phyloP scores from a whole-genome alignment of 1,140 invertebrate genomes.

The Limonius californicus region DNA sequence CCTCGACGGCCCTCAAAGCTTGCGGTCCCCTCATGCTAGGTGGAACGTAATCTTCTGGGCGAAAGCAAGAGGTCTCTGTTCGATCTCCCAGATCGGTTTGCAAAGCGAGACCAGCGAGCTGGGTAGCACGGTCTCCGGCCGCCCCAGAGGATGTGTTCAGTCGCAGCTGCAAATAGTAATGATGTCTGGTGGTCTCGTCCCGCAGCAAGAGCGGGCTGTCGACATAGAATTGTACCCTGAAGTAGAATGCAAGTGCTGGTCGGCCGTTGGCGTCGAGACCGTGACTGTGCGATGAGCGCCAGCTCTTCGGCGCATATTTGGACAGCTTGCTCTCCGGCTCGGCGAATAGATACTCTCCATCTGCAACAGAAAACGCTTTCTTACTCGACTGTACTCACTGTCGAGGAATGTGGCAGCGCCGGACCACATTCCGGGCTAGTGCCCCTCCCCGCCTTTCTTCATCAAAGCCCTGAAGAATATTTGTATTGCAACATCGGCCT shows the following conservation, averaged over 20 bases:
- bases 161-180: constrained; percentile 91
- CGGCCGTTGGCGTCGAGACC: constrained; percentile 86
- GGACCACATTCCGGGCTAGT: constrained; percentile 33
- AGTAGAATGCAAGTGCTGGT: constrained; percentile 84
- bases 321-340: constrained; percentile 91
- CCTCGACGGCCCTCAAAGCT: constrained; percentile 58
- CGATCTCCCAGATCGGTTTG: constrained; percentile 89
- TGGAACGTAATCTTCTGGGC: constrained; percentile 70
- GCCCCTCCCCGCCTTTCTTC: constrained; percentile 20
- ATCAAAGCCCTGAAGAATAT: constrained; percentile 21
- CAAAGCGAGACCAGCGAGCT: constrained; percentile 75
- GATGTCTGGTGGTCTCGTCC: constrained; percentile 84
- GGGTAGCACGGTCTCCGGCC: constrained; percentile 65
- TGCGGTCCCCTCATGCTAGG: constrained; percentile 56
- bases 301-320: constrained; percentile 93
- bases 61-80: constrained; percentile 61
- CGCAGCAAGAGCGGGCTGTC: constrained; percentile 80
- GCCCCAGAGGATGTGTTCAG: constrained; percentile 77
- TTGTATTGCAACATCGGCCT: constrained; percentile 18
- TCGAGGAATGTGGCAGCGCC: constrained; percentile 34
- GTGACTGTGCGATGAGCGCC: constrained; percentile 88
- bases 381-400: constrained; percentile 19
- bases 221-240: constrained; percentile 93
- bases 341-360: constrained; percentile 92
- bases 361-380: constrained; percentile 56